Evolutionary conservation across 2,113 vertebrate species (phyloP), one percentile per base, ranked within the genome.

Genomic region (Puma concolor): DNA sequence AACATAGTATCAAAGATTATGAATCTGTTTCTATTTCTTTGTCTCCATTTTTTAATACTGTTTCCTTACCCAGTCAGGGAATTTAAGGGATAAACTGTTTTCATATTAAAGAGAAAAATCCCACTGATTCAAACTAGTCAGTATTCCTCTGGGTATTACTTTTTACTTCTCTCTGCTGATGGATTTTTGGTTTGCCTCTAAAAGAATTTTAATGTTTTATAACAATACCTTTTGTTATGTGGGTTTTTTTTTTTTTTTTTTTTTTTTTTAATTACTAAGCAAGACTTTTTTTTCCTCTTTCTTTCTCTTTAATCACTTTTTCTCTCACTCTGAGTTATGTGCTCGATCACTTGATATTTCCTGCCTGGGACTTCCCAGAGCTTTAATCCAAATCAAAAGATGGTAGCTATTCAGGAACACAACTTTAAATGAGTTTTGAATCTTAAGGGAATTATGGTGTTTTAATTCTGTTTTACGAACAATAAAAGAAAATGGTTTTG

Each of bases 371-470:
- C 17, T 77, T 76, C 16, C 4, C 33, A 91, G 54, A 38, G 16
- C 12, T 87, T 93, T 90, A 64, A 80, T 92, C 8, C 50, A 77
- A 82, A 94, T 95, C 60, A 87, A 96, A 97, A 77, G 57, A 85
- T 48, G 60, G 12, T 63, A 92, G 25, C 48, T 79, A 38, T 38
- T 67, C 31, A 48, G 16, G 4, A 72, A 95, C 4, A 92, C 57
- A 67, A 74, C 9, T 38, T 83, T 96, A 87, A 91, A 94, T 64
- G 31, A 95, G 57, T 16, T 97, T 95, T 85, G 31, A 89, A n/a
- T 97, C 41, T 94, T 80, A 94, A 90, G 31, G 38, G 36, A 92
- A 91, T 84, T 92, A 44, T 13, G 9, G 8, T 69, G 13, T 36
- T 38, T 38, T 83, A 80, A 74, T 69, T 54, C 4, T 80, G 2